These are phyloP conservation scores for Elaphurus davidianus DNA, from an alignment of 2,113 vertebrate genomes.

Conservation along the genomic window DNA sequence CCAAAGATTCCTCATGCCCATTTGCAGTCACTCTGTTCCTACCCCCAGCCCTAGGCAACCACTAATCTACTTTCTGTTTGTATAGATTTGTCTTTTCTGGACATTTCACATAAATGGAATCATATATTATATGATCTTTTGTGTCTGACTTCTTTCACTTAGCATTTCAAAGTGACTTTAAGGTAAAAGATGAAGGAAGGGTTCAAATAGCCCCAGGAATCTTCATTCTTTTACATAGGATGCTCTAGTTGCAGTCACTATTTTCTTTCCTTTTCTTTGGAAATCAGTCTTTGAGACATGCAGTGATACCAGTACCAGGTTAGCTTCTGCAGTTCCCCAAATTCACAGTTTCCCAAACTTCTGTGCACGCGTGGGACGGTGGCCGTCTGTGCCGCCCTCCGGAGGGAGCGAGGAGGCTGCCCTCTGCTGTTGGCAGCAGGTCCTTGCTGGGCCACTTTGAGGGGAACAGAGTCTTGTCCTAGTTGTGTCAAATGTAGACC, in stretches of 20 bases:
- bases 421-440: not conserved
- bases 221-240: not conserved
- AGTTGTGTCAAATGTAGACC: not conserved
- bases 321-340: not conserved
- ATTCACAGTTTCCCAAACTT: not conserved
- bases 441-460: not conserved
- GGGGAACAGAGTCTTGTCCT: not conserved
- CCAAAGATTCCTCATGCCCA: not conserved
- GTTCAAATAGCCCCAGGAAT: not conserved
- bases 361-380: not conserved
- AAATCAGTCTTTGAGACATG: not conserved
- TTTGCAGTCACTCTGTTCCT: not conserved
- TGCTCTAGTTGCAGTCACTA: not conserved
- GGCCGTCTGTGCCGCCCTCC: not conserved
- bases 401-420: not conserved
- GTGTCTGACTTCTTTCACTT: slow-evolving; percentile 26
- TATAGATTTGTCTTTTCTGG: slow-evolving; percentile 12
- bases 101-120: slow-evolving; percentile 18
- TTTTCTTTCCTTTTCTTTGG: slow-evolving; percentile 5
- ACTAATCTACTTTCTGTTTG: not conserved
- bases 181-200: not conserved
- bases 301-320: not conserved
- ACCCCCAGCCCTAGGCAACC: not conserved
- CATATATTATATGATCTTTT: not conserved
- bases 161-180: slow-evolving; percentile 19